These are phyloP conservation scores for Meda fulgida DNA, from an alignment of 2,797 vertebrate species.

Conservation along the genomic window DNA sequence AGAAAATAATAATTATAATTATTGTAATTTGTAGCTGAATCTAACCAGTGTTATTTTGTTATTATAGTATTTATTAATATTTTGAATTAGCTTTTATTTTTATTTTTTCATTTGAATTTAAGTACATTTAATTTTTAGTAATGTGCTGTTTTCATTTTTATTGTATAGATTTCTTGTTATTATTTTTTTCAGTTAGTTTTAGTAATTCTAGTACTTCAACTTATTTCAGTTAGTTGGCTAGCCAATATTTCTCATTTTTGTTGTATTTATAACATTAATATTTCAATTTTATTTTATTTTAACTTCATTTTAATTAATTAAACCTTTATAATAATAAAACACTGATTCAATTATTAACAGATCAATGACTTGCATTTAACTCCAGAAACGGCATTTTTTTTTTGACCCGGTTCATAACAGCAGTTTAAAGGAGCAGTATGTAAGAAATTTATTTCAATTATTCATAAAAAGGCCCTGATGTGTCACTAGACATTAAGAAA, in stretches of 20 bases:
- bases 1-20: too few relatives aligned
- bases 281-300: neutral
- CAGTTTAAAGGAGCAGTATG: too few relatives aligned
- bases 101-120: neutral
- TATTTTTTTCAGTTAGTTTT: neutral
- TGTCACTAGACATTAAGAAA: too few relatives aligned
- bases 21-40: neutral
- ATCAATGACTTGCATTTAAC: neutral
- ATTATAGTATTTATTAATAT: neutral
- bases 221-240: too few relatives aligned
- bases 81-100: neutral
- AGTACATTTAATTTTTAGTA: neutral
- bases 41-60: neutral
- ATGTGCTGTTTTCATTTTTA: neutral
- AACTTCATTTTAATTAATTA: neutral
- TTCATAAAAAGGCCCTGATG: too few relatives aligned
- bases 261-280: neutral
- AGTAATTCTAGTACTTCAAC: neutral
- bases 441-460: too few relatives aligned
- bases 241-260: neutral
- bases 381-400: slow-evolving; percentile 12
- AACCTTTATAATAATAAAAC: neutral
- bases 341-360: slow-evolving; percentile 27
- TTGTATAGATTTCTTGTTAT: neutral
- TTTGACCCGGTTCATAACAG: slow-evolving; percentile 16